Conservation (phyloP, 2,113 vertebrate genomes). For the Chlamydotis undulata region DNA sequence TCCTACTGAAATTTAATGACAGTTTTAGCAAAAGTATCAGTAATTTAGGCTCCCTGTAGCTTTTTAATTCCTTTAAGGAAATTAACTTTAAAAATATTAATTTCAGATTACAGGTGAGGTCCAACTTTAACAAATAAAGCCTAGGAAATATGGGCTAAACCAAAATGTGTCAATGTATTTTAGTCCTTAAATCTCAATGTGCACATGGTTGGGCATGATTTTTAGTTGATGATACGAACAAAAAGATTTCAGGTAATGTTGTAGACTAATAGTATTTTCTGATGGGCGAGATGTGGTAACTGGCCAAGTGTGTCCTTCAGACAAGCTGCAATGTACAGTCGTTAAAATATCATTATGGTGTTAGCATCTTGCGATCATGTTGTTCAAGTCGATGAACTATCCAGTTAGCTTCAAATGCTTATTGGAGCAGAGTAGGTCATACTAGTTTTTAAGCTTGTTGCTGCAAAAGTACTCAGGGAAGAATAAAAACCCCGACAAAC, state of each 20-base stretch:
- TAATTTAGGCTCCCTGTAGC: not conserved
- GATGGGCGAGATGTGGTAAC: not conserved
- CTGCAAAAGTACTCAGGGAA: not conserved
- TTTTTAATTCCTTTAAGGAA: constrained; percentile 3
- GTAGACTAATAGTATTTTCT: not conserved
- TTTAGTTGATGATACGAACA: not conserved
- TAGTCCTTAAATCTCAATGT: not conserved
- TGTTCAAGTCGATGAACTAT: not conserved
- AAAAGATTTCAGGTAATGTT: not conserved
- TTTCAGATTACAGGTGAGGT: not conserved
- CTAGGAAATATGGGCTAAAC: not conserved
- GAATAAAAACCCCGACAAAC: not conserved
- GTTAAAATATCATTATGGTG: not conserved
- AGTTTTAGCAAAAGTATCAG: not conserved
- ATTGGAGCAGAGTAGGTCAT: not conserved
- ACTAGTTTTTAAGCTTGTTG: not conserved
- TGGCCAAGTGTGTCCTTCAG: not conserved
- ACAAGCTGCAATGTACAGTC: not conserved
- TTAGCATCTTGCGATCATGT: not conserved
- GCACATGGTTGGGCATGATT: not conserved
- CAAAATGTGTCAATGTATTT: not conserved
- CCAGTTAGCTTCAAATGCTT: not conserved
- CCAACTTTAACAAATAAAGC: not conserved
- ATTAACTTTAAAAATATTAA: not conserved
- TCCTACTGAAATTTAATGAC: constrained; percentile 1